phyloP scores from a whole-genome alignment of 2,113 vertebrate genomes.

The Peromyscus maniculatus region DNA sequence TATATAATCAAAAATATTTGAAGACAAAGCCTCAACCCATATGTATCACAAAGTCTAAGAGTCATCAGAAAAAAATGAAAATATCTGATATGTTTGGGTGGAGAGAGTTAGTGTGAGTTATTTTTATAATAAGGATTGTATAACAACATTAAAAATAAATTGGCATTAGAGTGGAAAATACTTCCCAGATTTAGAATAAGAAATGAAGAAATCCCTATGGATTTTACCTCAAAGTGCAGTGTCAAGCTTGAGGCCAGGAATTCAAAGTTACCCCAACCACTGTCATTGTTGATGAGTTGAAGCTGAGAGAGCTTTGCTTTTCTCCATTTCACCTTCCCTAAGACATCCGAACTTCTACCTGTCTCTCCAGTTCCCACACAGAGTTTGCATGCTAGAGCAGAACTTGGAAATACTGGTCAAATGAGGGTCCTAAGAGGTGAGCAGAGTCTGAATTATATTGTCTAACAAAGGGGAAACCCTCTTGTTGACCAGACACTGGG shows the following conservation, averaged over 20 bases:
- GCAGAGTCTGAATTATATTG: background rate
- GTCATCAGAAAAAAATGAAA: constrained; percentile 61
- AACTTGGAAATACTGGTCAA: background rate
- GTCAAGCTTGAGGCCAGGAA: constrained; percentile 54
- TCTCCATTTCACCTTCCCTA: constrained; percentile 23
- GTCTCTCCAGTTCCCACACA: background rate
- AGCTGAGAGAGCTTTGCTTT: constrained; percentile 32
- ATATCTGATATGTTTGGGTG: constrained; percentile 52
- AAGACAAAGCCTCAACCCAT: constrained; percentile 44
- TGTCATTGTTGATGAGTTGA: constrained; percentile 59
- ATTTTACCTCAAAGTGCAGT: constrained; percentile 61
- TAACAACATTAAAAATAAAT: constrained; percentile 59
- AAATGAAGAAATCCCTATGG: constrained; percentile 68
- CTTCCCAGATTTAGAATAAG: constrained; percentile 33
- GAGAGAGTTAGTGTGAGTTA: constrained; percentile 58
- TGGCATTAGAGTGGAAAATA: constrained; percentile 68
- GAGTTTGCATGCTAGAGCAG: background rate
- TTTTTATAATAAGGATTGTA: constrained; percentile 34
- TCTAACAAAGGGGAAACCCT: background rate
- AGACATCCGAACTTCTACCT: constrained; percentile 11
- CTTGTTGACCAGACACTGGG: background rate
- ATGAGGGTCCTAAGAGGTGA: background rate
- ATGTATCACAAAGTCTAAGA: constrained; percentile 41
- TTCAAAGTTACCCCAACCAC: background rate
- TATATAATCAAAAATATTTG: constrained; percentile 52